Percentiles rank a stretch among this genome's conserved stretches.
These are phyloP conservation scores for Galleria mellonella DNA, from an alignment of 1,140 invertebrate species.

Conservation along the genomic window DNA sequence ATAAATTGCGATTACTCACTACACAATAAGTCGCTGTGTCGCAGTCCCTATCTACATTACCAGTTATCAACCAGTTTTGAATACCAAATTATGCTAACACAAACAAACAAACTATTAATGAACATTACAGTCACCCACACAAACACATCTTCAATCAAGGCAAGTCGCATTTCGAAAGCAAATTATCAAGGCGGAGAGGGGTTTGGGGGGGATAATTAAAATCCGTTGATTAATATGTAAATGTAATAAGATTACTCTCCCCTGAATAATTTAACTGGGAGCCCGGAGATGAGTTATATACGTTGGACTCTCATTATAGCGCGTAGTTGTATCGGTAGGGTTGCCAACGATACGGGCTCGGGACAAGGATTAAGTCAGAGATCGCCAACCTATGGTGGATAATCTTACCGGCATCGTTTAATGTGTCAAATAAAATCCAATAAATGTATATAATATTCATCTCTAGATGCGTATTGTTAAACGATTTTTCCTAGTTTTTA, in stretches of 20 bases:
- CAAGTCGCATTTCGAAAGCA: slow-evolving; percentile 64
- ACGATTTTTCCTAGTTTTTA: too few species aligned
- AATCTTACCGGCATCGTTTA: too few species aligned
- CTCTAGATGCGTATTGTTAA: too few species aligned
- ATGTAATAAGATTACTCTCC: slow-evolving; percentile 94
- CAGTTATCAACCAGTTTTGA: slow-evolving; percentile 21
- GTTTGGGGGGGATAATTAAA: slow-evolving; percentile 89
- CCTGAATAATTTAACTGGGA: slow-evolving; percentile 69
- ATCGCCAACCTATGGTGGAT: too few species aligned
- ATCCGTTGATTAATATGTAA: slow-evolving; percentile 98
- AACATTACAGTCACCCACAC: slow-evolving; percentile 30
- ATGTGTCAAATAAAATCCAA: too few species aligned
- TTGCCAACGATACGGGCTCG: not conserved
- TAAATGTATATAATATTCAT: too few species aligned
- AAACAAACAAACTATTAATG: slow-evolving; percentile 51
- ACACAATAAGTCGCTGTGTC: too few species aligned
- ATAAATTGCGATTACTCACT: too few species aligned
- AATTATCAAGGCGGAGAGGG: slow-evolving; percentile 55
- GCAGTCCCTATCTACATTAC: not conserved
- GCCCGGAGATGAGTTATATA: slow-evolving; percentile 54
- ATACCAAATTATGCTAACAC: slow-evolving; percentile 26
- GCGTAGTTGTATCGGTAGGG: slow-evolving; percentile 38
- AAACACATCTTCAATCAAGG: slow-evolving; percentile 51
- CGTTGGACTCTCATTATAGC: slow-evolving; percentile 58
- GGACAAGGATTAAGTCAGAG: too few species aligned